phyloP scores from a whole-genome alignment of 2,888 invertebrate species.

The Cephonodes hylas region DNA sequence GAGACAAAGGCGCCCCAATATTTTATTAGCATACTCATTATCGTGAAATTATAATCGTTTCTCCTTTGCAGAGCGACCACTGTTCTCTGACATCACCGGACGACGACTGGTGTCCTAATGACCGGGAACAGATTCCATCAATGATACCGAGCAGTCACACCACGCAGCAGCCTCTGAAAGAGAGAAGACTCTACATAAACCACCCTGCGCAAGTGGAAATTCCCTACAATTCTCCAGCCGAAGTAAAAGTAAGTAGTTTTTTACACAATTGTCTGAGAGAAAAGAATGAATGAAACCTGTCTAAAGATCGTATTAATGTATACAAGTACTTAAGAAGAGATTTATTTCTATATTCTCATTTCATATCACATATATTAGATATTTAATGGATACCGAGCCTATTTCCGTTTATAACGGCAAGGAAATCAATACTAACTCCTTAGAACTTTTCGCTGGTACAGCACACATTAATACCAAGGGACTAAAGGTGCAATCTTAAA shows the following conservation, averaged over 20 bases:
- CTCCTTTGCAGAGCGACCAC: conserved; percentile 36
- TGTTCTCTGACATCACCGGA: conserved; percentile 24
- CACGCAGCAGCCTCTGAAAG: neutral
- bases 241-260: conserved; percentile 11
- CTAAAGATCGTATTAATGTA: no score
- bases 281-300: no score
- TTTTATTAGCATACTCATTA: neutral
- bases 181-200: conserved; percentile 4
- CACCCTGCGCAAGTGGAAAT: neutral
- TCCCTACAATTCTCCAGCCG: neutral
- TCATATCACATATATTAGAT: no score
- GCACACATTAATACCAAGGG: no score
- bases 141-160: neutral
- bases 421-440: no score
- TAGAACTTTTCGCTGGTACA: no score
- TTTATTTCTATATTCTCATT: no score
- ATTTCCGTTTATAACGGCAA: no score
- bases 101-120: conserved; percentile 42
- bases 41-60: neutral
- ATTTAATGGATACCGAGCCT: no score
- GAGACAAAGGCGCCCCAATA: neutral
- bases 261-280: no score
- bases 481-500: no score
- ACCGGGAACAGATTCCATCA: conserved; percentile 28
- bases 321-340: no score